phyloP scores from a whole-genome alignment of 2,888 invertebrate species.

The Clostera curtula region DNA sequence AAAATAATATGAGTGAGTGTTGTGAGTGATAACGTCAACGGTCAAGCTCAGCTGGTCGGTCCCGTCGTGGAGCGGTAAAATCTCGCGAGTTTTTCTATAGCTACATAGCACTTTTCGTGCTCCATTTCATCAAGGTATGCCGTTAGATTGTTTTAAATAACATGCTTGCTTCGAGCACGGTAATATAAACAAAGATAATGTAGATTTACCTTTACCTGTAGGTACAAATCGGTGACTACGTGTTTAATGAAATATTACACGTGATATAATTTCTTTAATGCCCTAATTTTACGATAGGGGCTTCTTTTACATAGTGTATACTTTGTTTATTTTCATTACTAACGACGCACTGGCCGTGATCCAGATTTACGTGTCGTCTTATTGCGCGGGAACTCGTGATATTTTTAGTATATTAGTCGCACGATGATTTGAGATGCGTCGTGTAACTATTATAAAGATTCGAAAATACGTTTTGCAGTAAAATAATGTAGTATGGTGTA shows the following conservation, averaged over 20 bases:
- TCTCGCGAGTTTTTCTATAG: constrained; percentile 60
- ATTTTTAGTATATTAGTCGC: constrained; percentile 64
- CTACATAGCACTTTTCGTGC: constrained; percentile 61
- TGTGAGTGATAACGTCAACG: constrained; percentile 56
- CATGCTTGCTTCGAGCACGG: constrained; percentile 22
- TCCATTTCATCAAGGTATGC: constrained; percentile 69
- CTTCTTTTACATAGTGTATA: constrained; percentile 14
- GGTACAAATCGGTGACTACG: too few species aligned
- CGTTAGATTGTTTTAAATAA: constrained; percentile 43
- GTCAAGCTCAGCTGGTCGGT: constrained; percentile 73
- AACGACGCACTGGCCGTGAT: constrained; percentile 64
- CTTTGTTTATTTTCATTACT: constrained; percentile 43
- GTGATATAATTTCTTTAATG: constrained; percentile 10
- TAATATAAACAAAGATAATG: constrained; percentile 11
- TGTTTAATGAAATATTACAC: constrained; percentile 14
- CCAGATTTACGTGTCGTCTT: constrained; percentile 66
- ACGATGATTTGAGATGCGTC: constrained; percentile 45
- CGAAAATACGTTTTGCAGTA: constrained; percentile 30
- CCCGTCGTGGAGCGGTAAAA: constrained; percentile 62
- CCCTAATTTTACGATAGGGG: constrained; percentile 11
- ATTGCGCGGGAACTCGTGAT: constrained; percentile 69
- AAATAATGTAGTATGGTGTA: constrained; percentile 24
- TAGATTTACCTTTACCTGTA: background rate
- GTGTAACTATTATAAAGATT: constrained; percentile 29
- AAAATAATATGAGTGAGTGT: too few species aligned